Percentiles rank a stretch among this genome's conserved stretches.
phyloP scores from a whole-genome alignment of 2,888 invertebrate species.

The Boloria euphrosyne region DNA sequence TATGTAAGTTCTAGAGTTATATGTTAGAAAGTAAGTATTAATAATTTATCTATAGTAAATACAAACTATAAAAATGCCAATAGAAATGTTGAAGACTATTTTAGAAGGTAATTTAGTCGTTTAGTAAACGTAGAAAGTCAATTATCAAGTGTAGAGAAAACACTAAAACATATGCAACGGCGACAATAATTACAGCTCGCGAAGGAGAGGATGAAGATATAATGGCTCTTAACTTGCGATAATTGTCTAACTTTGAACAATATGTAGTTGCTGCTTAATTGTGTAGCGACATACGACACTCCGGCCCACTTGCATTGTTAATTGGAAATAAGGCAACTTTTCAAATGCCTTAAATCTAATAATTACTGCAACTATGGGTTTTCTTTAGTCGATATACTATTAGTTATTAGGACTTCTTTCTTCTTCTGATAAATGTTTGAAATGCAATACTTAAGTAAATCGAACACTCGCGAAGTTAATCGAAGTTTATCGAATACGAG shows the following conservation, averaged over 20 bases:
- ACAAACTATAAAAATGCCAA: no score
- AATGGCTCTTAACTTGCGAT: constrained; percentile 37
- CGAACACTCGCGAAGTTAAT: no score
- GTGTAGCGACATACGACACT: constrained; percentile 33
- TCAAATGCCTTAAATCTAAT: constrained; percentile 31
- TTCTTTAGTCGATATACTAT: neutral
- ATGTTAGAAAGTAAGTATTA: no score
- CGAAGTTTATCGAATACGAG: no score
- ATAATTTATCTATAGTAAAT: no score
- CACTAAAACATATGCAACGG: constrained; percentile 29
- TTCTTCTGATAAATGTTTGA: no score
- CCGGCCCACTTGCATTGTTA: constrained; percentile 35
- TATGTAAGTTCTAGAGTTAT: no score
- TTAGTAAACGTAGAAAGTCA: constrained; percentile 1
- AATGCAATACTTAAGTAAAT: no score
- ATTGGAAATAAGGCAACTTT: constrained; percentile 37
- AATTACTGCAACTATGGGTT: neutral
- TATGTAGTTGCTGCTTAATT: constrained; percentile 37
- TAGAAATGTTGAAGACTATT: no score
- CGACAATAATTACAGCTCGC: constrained; percentile 34
- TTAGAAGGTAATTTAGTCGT: neutral
- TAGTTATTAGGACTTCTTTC: no score
- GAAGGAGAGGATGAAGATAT: constrained; percentile 34
- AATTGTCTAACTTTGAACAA: constrained; percentile 43
- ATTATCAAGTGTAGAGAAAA: constrained; percentile 8